Conservation (phyloP, 2,888 invertebrate genomes). For the Geophilus truncorum region DNA sequence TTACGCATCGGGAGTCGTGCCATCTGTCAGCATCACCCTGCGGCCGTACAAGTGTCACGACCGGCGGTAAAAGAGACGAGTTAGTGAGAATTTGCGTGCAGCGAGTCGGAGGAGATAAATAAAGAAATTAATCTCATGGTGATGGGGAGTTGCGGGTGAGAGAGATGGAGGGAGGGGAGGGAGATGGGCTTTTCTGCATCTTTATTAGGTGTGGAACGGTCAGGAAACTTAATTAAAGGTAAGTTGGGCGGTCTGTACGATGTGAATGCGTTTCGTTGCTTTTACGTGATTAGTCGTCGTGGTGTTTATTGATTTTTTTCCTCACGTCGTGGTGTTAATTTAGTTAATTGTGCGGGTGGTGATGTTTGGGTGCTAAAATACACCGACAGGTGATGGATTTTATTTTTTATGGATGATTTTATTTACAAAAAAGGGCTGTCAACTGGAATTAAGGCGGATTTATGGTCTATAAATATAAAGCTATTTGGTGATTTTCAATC, state of each 20-base stretch:
- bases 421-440: too few species aligned
- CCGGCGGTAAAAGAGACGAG: neutral
- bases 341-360: neutral
- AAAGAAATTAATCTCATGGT: neutral
- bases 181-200: neutral
- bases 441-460: too few species aligned
- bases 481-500: too few species aligned
- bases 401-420: too few species aligned
- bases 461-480: too few species aligned
- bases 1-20: neutral
- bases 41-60: neutral
- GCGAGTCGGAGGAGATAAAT: neutral
- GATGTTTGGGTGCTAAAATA: neutral
- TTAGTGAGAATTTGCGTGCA: neutral
- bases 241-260: neutral
- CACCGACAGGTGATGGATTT: neutral
- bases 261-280: neutral
- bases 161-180: neutral
- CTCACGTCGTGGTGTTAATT: neutral
- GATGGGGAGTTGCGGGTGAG: neutral
- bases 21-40: neutral
- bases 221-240: conserved; percentile 1
- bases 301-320: neutral
- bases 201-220: neutral
- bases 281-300: neutral